Conservation (phyloP, 2,113 vertebrate genomes). For the Speoplatyrhinus poulsoni region DNA sequence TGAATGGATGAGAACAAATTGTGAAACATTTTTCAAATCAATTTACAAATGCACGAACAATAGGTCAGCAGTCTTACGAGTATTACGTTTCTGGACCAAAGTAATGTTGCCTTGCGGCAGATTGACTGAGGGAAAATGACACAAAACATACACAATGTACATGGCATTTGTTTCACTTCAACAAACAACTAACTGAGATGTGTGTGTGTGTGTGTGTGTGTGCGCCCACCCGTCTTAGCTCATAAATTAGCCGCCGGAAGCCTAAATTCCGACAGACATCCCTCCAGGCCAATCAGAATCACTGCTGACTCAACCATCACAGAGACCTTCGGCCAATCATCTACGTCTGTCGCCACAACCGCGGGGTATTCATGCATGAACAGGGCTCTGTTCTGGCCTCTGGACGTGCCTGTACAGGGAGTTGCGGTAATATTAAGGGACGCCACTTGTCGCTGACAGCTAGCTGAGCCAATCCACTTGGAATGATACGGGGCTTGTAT, state of each 20-base stretch:
- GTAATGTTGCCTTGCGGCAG: no score
- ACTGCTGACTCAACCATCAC: slow-evolving; percentile 62
- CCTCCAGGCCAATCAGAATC: slow-evolving; percentile 63
- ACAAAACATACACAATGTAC: not conserved
- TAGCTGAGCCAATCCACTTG: slow-evolving; percentile 50
- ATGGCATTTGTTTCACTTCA: not conserved
- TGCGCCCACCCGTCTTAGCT: slow-evolving; percentile 23
- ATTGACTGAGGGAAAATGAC: no score
- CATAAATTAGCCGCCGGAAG: slow-evolving; percentile 61
- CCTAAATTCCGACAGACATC: slow-evolving; percentile 49
- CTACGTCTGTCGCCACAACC: slow-evolving; percentile 57
- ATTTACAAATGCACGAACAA: no score
- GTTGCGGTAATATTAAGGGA: slow-evolving; percentile 62
- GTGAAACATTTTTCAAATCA: no score
- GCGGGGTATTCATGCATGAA: slow-evolving; percentile 48
- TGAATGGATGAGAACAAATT: no score
- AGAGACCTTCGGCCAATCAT: slow-evolving; percentile 65
- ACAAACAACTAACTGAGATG: slow-evolving; percentile 4
- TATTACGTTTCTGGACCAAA: no score
- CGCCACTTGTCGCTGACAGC: slow-evolving; percentile 61
- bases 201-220: not conserved
- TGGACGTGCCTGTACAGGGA: slow-evolving; percentile 40
- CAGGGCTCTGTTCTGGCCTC: slow-evolving; percentile 27
- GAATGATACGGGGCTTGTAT: slow-evolving; percentile 54
- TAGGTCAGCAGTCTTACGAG: no score